phyloP scores from a whole-genome alignment of 2,113 vertebrate genomes.

The Casuarius casuarius region DNA sequence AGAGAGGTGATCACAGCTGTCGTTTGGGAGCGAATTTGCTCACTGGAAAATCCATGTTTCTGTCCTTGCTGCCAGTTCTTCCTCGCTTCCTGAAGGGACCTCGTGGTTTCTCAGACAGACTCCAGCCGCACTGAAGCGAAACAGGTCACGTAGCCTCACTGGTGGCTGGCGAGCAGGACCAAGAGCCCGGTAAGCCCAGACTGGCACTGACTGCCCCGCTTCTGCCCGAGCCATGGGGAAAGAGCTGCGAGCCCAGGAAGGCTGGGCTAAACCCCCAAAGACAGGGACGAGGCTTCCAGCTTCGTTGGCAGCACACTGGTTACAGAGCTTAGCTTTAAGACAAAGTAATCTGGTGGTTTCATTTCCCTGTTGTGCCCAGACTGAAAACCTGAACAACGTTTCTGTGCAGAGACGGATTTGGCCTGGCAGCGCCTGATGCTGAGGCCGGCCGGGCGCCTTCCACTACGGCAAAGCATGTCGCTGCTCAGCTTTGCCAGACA shows the following conservation, averaged over 20 bases:
- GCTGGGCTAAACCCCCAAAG: neutral
- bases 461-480: neutral
- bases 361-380: neutral
- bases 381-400: neutral
- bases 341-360: neutral
- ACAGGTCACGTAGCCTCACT: neutral
- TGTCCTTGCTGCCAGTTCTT: neutral
- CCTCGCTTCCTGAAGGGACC: neutral
- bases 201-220: neutral
- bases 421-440: neutral
- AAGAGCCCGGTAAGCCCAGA: neutral
- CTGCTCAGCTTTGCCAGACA: neutral
- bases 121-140: neutral
- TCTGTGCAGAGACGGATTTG: neutral
- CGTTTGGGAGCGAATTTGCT: neutral
- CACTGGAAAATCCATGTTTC: neutral
- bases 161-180: neutral
- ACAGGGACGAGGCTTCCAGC: neutral
- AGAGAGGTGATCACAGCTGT: neutral
- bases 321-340: neutral
- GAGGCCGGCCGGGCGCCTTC: neutral
- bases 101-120: neutral
- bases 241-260: neutral
- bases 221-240: fast-evolving
- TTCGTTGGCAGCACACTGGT: neutral